Conservation (phyloP, 2,888 invertebrate species). For the Syritta pipiens region DNA sequence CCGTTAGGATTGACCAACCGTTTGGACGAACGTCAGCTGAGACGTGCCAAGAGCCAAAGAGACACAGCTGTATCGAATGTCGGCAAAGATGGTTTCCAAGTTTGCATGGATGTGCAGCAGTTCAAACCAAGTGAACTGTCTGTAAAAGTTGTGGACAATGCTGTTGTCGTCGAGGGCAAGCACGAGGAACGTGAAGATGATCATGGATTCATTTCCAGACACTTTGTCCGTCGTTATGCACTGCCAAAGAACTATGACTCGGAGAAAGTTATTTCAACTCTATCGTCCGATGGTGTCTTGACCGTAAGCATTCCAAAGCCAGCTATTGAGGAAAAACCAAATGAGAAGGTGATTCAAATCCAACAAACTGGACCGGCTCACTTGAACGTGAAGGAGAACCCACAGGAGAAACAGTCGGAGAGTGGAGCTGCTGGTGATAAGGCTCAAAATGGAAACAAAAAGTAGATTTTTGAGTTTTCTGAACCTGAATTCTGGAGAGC, state of each 20-base stretch:
- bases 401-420: slow-evolving; percentile 10
- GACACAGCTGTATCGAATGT: slow-evolving; percentile 70
- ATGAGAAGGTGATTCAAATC: slow-evolving; percentile 81
- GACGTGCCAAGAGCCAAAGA: slow-evolving; percentile 70
- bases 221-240: slow-evolving; percentile 86
- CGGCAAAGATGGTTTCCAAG: slow-evolving; percentile 84
- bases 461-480: neutral
- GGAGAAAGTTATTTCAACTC: slow-evolving; percentile 85
- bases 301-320: slow-evolving; percentile 85
- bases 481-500: neutral
- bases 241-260: slow-evolving; percentile 85
- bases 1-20: slow-evolving; percentile 74
- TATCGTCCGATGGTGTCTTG: slow-evolving; percentile 90
- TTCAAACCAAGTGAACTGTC: slow-evolving; percentile 86
- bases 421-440: slow-evolving; percentile 2
- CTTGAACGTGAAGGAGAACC: slow-evolving; percentile 51
- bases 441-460: slow-evolving; percentile 1
- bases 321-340: slow-evolving; percentile 68
- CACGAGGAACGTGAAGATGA: slow-evolving; percentile 87
- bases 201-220: slow-evolving; percentile 88
- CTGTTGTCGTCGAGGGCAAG: slow-evolving; percentile 84
- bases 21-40: slow-evolving; percentile 73
- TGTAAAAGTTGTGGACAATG: slow-evolving; percentile 84
- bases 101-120: slow-evolving; percentile 85
- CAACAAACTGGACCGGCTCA: slow-evolving; percentile 81